These are phyloP conservation scores for Hirundo rustica DNA, from an alignment of 2,797 vertebrate species.

Conservation along the genomic window DNA sequence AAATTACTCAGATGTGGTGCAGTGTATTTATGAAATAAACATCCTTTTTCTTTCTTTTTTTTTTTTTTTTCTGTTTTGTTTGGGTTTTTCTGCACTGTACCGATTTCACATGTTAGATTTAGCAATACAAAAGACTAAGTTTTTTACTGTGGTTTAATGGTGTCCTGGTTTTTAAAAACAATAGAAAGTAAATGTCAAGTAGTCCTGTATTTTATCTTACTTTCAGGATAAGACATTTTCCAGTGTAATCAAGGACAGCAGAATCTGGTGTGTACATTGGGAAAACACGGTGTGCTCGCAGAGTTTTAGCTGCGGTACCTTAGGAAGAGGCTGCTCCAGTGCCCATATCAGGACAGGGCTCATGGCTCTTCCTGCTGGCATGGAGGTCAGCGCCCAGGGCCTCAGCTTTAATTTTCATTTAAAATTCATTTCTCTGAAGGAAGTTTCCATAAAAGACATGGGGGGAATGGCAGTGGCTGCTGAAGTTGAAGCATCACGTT, in stretches of 20 bases:
- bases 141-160: neutral
- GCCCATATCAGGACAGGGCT: neutral
- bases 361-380: neutral
- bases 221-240: neutral
- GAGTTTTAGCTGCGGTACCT: neutral
- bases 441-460: neutral
- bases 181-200: neutral
- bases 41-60: neutral
- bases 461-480: neutral
- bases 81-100: neutral
- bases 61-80: too few relatives aligned
- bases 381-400: neutral
- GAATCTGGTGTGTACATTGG: neutral
- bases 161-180: neutral
- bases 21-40: neutral
- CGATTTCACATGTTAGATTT: neutral
- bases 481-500: neutral
- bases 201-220: neutral
- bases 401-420: neutral
- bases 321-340: neutral
- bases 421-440: neutral
- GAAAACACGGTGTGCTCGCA: accelerated
- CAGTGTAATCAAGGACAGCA: neutral
- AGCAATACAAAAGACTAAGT: neutral
- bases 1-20: neutral